Evolutionary conservation across 1,140 invertebrate genomes (phyloP).

Genomic region (Drosophila rufa): DNA sequence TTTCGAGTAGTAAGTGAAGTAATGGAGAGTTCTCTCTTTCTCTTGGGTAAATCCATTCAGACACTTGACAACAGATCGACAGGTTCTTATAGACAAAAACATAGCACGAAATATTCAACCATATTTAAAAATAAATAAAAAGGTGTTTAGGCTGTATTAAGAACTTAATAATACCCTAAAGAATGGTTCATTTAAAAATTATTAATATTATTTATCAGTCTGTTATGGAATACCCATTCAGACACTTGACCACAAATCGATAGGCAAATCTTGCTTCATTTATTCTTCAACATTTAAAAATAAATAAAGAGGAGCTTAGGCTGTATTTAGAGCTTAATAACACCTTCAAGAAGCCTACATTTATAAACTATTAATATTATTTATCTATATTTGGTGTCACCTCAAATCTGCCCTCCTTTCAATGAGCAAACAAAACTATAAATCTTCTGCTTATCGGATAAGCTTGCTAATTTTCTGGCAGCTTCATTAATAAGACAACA

Average conservation of each 20-base stretch:
- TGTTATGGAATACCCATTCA: too few relatives aligned
- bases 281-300: too few relatives aligned
- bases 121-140: neutral
- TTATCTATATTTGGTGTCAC: neutral
- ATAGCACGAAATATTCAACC: too few relatives aligned
- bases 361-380: neutral
- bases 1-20: neutral
- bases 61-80: neutral
- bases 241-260: too few relatives aligned
- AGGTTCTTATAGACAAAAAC: neutral
- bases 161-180: too few relatives aligned
- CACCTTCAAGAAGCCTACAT: too few relatives aligned
- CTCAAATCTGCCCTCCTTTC: conserved; percentile 4
- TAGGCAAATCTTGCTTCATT: too few relatives aligned
- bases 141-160: neutral
- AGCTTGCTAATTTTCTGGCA: neutral
- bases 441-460: neutral
- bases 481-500: neutral
- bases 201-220: too few relatives aligned
- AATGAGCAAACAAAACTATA: conserved; percentile 1
- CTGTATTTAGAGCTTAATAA: too few relatives aligned
- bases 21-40: neutral
- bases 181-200: too few relatives aligned
- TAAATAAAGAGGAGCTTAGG: neutral
- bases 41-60: conserved; percentile 1